phyloP scores from a whole-genome alignment of 2,888 invertebrate genomes.

The Patella pellucida region DNA sequence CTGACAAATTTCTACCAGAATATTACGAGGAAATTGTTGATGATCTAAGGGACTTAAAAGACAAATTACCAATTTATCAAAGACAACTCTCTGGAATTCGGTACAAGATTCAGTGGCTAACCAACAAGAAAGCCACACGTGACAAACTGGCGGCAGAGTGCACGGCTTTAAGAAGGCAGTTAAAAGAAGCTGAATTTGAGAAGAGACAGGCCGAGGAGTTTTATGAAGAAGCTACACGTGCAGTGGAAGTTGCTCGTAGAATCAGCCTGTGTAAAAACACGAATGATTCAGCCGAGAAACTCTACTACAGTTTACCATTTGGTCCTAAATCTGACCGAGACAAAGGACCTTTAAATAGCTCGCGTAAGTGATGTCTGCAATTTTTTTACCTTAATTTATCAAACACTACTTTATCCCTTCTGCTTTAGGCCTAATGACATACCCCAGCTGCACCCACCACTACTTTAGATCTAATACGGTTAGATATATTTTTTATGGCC shows the following conservation, averaged over 20 bases:
- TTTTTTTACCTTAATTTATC: no score
- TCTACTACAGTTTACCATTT: conserved; percentile 60
- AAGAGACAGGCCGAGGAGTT: conserved; percentile 43
- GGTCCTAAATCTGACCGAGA: conserved; percentile 39
- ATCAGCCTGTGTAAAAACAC: conserved; percentile 58
- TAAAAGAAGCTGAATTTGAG: conserved; percentile 38
- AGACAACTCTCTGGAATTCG: conserved; percentile 47
- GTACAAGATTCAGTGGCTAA: conserved; percentile 56
- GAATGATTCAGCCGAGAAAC: conserved; percentile 59
- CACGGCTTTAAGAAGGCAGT: conserved; percentile 34
- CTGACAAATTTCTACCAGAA: conserved; percentile 37
- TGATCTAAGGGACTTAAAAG: conserved; percentile 51
- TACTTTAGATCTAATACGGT: no score
- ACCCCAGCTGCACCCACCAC: no score
- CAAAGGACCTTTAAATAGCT: conserved; percentile 28
- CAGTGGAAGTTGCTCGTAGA: conserved; percentile 51
- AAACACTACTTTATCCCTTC: no score
- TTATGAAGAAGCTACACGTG: conserved; percentile 43
- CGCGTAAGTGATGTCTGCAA: no score
- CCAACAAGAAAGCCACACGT: conserved; percentile 44
- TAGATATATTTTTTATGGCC: no score
- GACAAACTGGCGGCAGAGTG: conserved; percentile 46
- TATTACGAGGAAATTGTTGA: conserved; percentile 55
- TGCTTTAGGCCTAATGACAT: no score
- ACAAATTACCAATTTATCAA: conserved; percentile 49